Base-by-base conservation (phyloP, 2,797 vertebrate species). In the Gallirallus australis region DNA sequence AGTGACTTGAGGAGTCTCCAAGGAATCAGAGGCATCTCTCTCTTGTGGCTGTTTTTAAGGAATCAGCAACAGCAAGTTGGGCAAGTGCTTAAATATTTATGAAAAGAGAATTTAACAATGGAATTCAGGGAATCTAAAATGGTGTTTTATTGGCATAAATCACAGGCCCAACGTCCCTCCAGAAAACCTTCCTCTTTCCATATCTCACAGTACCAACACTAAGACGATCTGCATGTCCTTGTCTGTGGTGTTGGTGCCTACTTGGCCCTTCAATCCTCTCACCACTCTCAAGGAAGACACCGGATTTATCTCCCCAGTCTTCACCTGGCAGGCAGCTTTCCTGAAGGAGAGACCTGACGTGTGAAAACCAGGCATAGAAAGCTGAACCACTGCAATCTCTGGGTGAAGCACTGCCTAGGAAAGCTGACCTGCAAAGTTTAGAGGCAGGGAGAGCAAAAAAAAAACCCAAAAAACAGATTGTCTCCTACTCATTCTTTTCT, bases 391-490 rank as follows among this genome's bases (percentile, higher is more conserved):
- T 20, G 42, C 39, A 80, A 59, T 8, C 37, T 33, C 40, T 37
- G 4, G 4, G 10, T 70, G 56, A 83, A 88, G 70, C 20, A 60
- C 19, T n/a, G 24, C 30, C 47, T 66, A 60, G 13, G 27, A 80
- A 86, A 92, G 65, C 27, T 59, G 40, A 37, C 11, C 25, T 59
- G 64, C 11, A 79, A 57, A 30, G 73, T 54, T 70, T 47, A 68
- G 56, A 86, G 54, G 28, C 21, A 61, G 27, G 10, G 25, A 82
- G 72, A 84, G 10, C 23, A 61, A 86, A 83, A 52, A 61, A 42
- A 6, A 0, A 3, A 18, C 42, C 8, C 4, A 40, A 5, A 2
- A 4, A 2, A 1, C 24, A 60, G 20, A 23, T 15, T 40, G 12
- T 45, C 35, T 85, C 37, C 52, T 79, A 50, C 17, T 30, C 37